A percentile compares a stretch with the other conserved stretches of the same genome.
These are phyloP conservation scores for Caerostris darwini DNA, from an alignment of 1,140 invertebrate genomes.

Conservation along the genomic window DNA sequence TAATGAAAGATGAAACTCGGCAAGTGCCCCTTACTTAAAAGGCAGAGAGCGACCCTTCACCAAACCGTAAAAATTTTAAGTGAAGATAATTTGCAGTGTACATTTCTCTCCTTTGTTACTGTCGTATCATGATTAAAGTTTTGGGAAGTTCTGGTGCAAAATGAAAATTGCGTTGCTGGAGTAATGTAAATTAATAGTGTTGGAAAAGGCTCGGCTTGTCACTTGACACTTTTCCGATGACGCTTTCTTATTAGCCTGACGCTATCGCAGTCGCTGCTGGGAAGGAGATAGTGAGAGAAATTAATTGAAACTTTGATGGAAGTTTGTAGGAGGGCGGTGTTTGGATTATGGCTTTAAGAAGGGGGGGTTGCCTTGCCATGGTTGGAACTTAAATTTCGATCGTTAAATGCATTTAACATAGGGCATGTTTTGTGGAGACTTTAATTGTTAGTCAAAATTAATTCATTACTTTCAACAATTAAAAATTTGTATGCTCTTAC, in stretches of 20 bases:
- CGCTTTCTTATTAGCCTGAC: too few species aligned
- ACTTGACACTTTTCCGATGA: too few species aligned
- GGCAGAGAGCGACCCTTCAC: not conserved
- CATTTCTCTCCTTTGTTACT: not conserved
- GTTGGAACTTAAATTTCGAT: not conserved
- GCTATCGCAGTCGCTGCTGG: too few species aligned
- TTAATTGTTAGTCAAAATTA: too few species aligned
- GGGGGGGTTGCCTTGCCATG: not conserved
- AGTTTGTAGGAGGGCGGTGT: too few species aligned
- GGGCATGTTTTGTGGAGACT: too few species aligned
- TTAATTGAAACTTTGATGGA: too few species aligned
- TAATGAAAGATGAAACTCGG: not conserved
- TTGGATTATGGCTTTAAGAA: too few species aligned
- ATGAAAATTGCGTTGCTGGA: not conserved
- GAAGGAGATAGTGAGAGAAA: too few species aligned
- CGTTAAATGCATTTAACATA: not conserved
- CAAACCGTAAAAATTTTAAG: slow-evolving; percentile 15
- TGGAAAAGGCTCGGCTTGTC: too few species aligned
- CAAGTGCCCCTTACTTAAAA: not conserved
- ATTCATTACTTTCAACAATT: too few species aligned
- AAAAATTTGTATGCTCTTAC: too few species aligned
- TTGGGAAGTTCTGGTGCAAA: not conserved
- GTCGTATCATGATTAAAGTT: slow-evolving; percentile 21
- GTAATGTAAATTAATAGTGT: not conserved
- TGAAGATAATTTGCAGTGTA: slow-evolving; percentile 8